These are phyloP conservation scores for Brevimyrus niger DNA, from an alignment of 2,113 vertebrate species.

Conservation along the genomic window DNA sequence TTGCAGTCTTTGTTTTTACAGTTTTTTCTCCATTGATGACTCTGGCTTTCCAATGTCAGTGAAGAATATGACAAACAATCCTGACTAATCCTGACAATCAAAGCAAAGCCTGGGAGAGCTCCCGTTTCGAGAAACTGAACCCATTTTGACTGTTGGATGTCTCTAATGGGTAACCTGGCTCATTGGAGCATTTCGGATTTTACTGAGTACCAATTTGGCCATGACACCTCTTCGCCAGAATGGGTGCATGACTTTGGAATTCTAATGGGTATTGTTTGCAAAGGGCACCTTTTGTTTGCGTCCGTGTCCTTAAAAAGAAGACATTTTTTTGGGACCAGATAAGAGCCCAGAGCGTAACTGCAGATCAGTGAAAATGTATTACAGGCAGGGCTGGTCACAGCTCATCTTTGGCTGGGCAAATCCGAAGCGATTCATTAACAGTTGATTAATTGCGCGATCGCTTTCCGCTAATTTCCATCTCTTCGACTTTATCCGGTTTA, in stretches of 20 bases:
- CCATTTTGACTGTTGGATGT: conserved; percentile 31
- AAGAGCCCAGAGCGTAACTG: conserved; percentile 6
- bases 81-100: not conserved
- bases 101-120: not conserved
- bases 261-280: conserved; percentile 43
- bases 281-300: conserved; percentile 50
- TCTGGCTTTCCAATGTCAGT: not conserved
- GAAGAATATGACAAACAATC: not conserved
- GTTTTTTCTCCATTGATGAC: not conserved
- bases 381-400: conserved; percentile 33
- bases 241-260: conserved; percentile 33
- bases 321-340: conserved; percentile 30
- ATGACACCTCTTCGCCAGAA: conserved; percentile 18
- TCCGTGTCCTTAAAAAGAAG: conserved; percentile 24
- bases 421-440: conserved; percentile 39
- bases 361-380: conserved; percentile 18
- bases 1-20: not conserved
- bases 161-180: conserved; percentile 30
- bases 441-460: conserved; percentile 37
- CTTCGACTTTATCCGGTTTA: conserved; percentile 12
- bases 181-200: conserved; percentile 27
- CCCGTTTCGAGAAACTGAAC: conserved; percentile 18
- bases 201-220: conserved; percentile 16
- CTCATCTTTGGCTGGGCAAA: conserved; percentile 25
- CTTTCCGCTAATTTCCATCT: conserved; percentile 31